Evolutionary conservation across 2,113 vertebrate genomes (phyloP), one percentile per base, ranked within the genome.

Genomic region (Heterotis niloticus): DNA sequence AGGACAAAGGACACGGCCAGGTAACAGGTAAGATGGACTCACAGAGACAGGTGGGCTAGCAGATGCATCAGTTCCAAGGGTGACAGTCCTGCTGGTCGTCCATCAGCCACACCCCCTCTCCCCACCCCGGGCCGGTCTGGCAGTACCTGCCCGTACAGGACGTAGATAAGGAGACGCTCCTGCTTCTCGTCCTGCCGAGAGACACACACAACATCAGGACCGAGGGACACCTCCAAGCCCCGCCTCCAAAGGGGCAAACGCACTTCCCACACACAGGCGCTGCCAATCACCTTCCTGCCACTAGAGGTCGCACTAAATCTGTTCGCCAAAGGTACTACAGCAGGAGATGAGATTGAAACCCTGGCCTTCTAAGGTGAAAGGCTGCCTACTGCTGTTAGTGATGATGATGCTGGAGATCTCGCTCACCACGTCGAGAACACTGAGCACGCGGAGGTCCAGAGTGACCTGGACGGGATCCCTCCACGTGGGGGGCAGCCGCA

Each of bases 141-240:
- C 26, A 29, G 26, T 75, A 82, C 81, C 81, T 82, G 77, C 70
- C 70, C 78, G 64, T 79, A 78, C 14, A 76, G 71, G 23, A 79
- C 59, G 73, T 79, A 79, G 52, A 82, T 77, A 59, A 79, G n/a
- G 77, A 82, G 44, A 9, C 59, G 71, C 54, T 82, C 81, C 57
- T 75, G 76, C 64, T 79, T 82, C 24, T 82, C 81, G 23, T 79
- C 71, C 81, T 82, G 71, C 62, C 24, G 18, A 20, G 44, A 44
- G 34, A 44, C 52, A 59, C 12, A 72, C 52, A 24, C 62, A 51
- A 5, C 16, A 29, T 16, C 26, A 28, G 26, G 26, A 34, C 13
- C 0, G 66, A 12, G 26, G 13, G 66, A 69, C 12, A 5, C 24
- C 24, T 69, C 16, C 29, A 23, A 28, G 28, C 24, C 9, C 10